Evolutionary conservation across 1,140 invertebrate genomes (phyloP).

Genomic region (Wasmannia auropunctata): DNA sequence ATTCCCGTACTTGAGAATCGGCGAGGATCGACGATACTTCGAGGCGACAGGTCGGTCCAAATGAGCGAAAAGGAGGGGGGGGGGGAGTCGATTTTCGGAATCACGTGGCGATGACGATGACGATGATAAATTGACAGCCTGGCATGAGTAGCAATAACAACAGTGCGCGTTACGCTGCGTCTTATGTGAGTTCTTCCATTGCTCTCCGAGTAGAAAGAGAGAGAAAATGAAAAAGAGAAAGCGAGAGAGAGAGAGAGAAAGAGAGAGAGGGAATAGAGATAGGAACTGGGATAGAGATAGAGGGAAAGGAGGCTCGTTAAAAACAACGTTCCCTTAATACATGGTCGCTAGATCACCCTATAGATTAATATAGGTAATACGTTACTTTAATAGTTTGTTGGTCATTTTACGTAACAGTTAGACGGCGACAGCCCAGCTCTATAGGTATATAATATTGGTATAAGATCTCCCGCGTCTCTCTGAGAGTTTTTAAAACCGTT

Average conservation of each 20-base stretch:
- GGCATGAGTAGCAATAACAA: slow-evolving; percentile 13
- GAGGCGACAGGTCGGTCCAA: neutral
- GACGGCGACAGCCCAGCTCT: slow-evolving; percentile 70
- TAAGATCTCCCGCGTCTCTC: slow-evolving; percentile 63
- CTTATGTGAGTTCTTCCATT: slow-evolving; percentile 56
- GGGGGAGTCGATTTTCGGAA: neutral
- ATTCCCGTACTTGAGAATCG: neutral
- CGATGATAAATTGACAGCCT: neutral
- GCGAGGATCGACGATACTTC: neutral
- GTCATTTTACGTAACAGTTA: slow-evolving; percentile 79
- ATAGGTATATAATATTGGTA: slow-evolving; percentile 73
- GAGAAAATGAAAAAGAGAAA: slow-evolving; percentile 21
- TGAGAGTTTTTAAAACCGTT: slow-evolving; percentile 76
- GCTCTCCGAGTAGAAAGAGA: slow-evolving; percentile 27
- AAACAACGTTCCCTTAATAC: slow-evolving; percentile 66
- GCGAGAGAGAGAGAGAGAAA: slow-evolving; percentile 32
- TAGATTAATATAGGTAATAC: slow-evolving; percentile 77
- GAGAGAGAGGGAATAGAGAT: slow-evolving; percentile 11
- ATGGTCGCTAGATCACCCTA: slow-evolving; percentile 75
- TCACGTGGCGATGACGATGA: neutral
- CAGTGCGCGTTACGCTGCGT: slow-evolving; percentile 45
- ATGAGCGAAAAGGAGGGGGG: neutral
- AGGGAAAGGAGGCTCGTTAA: slow-evolving; percentile 59
- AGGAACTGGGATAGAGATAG: slow-evolving; percentile 10
- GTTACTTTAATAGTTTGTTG: slow-evolving; percentile 74